Base-by-base conservation (phyloP, 2,797 vertebrate genomes). In the Channa striata region DNA sequence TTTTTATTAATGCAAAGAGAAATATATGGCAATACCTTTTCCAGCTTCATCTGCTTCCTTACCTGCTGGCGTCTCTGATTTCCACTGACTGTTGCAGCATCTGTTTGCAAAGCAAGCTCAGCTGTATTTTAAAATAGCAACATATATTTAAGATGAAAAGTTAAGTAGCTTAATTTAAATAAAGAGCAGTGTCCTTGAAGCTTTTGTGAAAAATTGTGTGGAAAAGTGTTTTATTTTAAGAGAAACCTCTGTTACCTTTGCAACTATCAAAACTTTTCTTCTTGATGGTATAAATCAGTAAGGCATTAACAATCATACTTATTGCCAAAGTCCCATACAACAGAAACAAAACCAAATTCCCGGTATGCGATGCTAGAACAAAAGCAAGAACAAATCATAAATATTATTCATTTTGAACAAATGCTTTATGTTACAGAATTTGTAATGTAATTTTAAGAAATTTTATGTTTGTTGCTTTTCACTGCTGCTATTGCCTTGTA, bases 241-340 rank as follows among this genome's bases (percentile, higher is more conserved):
- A n/a, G n/a, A n/a, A n/a, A n/a, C n/a, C n/a, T n/a, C n/a, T n/a
- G n/a, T 68, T 64, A 84, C 78, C 56, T 0, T 25, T 61, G 2
- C 16, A 56, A 56, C 11, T 12, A 25, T 8, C 25, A 30, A 30
- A 52, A 0, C 3, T 60, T 0, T 40, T 76, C 13, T 52, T 68
- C 39, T 36, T 74, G 0, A 60, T 60, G 36, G 11, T 14, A 36
- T 33, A 70, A 12, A 66, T 44, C 30, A 82, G 76, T 19, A n/a
- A 11, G 51, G 2, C 0, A 1, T 59, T 30, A n/a, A 74, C 16
- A 3, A 60, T n/a, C 48, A 73, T 13, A 71, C 66, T 66, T 23
- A 30, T 1, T 46, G 44, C 17, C 47, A 72, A 0, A 61, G 68
- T 16, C 47, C 21, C 48, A 42, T 7, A 56, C 5, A 74, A 9